Evolutionary conservation across 2,888 invertebrate genomes (phyloP).

Genomic region (Parelbella ahira): DNA sequence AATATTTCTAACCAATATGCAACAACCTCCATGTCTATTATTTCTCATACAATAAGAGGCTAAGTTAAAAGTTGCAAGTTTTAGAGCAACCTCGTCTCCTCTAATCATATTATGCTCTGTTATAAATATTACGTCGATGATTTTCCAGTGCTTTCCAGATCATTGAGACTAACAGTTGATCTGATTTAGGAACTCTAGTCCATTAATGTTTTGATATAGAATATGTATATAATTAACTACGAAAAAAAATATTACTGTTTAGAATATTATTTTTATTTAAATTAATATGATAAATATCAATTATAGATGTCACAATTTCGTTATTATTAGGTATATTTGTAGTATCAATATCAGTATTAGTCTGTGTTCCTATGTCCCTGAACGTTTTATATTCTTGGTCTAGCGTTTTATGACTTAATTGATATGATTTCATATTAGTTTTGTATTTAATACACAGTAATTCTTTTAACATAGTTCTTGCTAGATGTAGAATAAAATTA

Average conservation of each 20-base stretch:
- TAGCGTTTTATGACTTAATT: not conserved
- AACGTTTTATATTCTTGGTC: not conserved
- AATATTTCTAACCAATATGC: not conserved
- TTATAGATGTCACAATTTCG: too few relatives aligned
- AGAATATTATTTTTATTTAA: not conserved
- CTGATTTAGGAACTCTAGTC: conserved; percentile 1
- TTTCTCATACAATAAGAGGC: not conserved
- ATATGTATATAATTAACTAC: not conserved
- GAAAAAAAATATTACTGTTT: not conserved
- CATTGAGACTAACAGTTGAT: not conserved
- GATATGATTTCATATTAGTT: not conserved
- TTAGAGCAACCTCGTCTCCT: not conserved
- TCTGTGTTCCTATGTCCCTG: too few relatives aligned
- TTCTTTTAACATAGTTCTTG: not conserved
- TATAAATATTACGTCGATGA: not conserved
- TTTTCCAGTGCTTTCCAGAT: not conserved
- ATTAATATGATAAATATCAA: too few relatives aligned
- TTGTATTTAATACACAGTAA: not conserved
- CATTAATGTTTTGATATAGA: conserved; percentile 1
- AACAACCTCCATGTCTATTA: not conserved
- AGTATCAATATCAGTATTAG: too few relatives aligned
- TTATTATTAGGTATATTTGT: too few relatives aligned
- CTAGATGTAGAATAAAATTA: not conserved
- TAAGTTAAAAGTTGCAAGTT: not conserved
- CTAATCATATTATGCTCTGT: not conserved